A percentile compares a stretch with the other conserved stretches of the same genome.
These are phyloP conservation scores for Ranitomeya imitator DNA, from an alignment of 2,113 vertebrate genomes.

Conservation along the genomic window DNA sequence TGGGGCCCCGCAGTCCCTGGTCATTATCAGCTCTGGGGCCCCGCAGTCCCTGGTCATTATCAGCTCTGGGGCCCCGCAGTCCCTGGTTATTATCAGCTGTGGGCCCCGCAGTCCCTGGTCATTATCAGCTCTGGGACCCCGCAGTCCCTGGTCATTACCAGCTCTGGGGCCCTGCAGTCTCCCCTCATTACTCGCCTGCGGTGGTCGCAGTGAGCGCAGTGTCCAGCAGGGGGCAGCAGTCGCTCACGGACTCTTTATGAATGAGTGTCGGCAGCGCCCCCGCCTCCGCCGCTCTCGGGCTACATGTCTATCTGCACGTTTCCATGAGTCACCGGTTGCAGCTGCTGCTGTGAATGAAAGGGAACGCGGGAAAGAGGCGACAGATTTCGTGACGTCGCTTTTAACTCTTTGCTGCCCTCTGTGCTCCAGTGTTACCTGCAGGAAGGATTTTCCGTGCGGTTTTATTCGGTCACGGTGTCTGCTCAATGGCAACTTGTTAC, in stretches of 20 bases:
- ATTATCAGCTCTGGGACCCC: too few relatives aligned
- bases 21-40: too few relatives aligned
- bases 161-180: too few relatives aligned
- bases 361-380: neutral
- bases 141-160: too few relatives aligned
- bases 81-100: too few relatives aligned
- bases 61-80: too few relatives aligned
- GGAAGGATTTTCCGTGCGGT: neutral
- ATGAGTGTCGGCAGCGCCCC: constrained; percentile 26
- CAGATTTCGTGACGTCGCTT: neutral
- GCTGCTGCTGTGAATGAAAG: constrained; percentile 15
- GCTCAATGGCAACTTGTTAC: neutral
- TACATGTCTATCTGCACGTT: constrained; percentile 48
- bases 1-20: too few relatives aligned
- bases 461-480: neutral
- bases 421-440: neutral
- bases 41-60: too few relatives aligned
- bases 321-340: constrained; percentile 28
- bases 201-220: neutral
- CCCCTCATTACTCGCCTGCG: neutral
- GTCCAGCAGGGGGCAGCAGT: constrained; percentile 30
- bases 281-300: neutral
- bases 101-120: too few relatives aligned
- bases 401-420: neutral
- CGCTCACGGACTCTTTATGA: constrained; percentile 13